A percentile compares a stretch with the other conserved stretches of the same genome.
Conservation (phyloP, 30 jellyfish, hydroid and myxozoan genomes). For the Cassiopea xamachana region DNA sequence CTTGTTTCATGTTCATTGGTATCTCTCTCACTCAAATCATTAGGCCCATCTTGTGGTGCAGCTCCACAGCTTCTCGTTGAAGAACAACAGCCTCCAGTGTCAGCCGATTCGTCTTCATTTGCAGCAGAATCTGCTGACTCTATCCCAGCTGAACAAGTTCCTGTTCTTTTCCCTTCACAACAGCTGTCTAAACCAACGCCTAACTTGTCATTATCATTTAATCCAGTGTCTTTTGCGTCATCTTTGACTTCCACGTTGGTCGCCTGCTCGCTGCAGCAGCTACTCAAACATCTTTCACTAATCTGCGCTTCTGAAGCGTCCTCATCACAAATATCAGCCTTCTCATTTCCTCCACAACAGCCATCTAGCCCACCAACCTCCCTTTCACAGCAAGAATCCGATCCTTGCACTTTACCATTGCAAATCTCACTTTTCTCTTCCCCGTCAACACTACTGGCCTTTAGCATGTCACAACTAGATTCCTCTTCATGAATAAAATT, state of each 20-base stretch:
- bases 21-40: not conserved
- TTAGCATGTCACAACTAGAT: not conserved
- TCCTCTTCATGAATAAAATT: not conserved
- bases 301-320: not conserved
- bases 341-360: slow-evolving; percentile 7
- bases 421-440: not conserved
- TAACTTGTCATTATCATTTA: not conserved
- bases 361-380: not conserved
- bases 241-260: not conserved
- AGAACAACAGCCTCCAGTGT: not conserved
- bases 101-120: not conserved
- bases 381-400: not conserved
- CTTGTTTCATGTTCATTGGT: not conserved
- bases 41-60: not conserved
- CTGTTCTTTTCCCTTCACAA: not conserved
- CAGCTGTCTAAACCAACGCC: not conserved
- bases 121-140: not conserved
- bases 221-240: not conserved
- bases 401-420: not conserved
- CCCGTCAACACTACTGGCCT: not conserved
- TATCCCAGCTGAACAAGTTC: not conserved
- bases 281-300: not conserved
- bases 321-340: no score
- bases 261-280: not conserved
- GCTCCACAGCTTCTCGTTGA: not conserved